phyloP scores from a whole-genome alignment of 2,113 vertebrate species.

The Litocranius walleri region DNA sequence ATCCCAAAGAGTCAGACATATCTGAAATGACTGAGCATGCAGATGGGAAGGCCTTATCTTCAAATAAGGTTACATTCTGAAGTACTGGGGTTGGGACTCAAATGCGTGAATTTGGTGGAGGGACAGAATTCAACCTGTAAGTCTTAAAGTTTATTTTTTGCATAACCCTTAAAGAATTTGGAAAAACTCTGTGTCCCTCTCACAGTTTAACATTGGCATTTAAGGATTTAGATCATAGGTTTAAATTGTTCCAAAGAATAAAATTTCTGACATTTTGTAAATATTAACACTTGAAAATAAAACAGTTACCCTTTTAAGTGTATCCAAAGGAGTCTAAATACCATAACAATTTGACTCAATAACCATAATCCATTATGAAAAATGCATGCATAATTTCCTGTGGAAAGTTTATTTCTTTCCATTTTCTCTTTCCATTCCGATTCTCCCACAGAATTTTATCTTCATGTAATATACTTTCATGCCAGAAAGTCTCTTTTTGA shows the following conservation, averaged over 20 bases:
- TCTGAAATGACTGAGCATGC: not conserved
- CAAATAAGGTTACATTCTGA: not conserved
- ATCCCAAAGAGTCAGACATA: not conserved
- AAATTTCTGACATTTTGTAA: conserved; percentile 1
- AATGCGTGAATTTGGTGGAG: not conserved
- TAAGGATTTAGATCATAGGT: not conserved
- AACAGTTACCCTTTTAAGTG: not conserved
- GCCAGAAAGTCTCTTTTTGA: not conserved
- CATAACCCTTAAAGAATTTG: not conserved
- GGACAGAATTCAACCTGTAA: not conserved
- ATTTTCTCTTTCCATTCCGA: not conserved
- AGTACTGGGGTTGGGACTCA: not conserved
- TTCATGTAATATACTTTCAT: not conserved
- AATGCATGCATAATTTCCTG: not conserved
- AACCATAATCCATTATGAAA: not conserved
- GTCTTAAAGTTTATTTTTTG: not conserved
- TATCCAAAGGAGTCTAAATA: not conserved
- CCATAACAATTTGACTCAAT: conserved; percentile 11
- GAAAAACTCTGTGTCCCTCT: not conserved
- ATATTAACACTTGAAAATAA: conserved; percentile 14
- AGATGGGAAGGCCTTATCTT: not conserved
- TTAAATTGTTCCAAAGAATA: not conserved
- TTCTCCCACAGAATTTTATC: not conserved
- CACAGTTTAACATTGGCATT: not conserved
- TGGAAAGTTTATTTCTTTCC: not conserved